Evolutionary conservation across 1,140 invertebrate genomes (phyloP), one percentile per base, ranked within the genome.

Genomic region (Microplitis demolitor): DNA sequence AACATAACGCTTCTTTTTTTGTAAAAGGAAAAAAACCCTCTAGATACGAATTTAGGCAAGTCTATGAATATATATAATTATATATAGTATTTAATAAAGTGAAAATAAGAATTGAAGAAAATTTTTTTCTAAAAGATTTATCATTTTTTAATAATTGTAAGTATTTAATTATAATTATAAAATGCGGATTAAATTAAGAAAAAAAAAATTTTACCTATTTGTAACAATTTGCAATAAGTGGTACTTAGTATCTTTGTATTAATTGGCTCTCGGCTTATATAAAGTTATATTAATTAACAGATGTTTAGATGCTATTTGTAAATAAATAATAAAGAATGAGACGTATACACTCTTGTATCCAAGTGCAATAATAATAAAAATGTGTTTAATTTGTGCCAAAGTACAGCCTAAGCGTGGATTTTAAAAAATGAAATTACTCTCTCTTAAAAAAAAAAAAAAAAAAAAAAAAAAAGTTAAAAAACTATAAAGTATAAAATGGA

Each of bases 301-400:
- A 51, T 79, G 79, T 72, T 74, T 76, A 78, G 75, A 78, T 61
- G 64, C 73, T 79, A 81, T 77, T 81, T 82, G 80, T 82, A 82
- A 79, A 82, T 82, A 82, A 81, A 13, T 33, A 78, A 31, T 69
- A n/a, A 50, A 64, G 62, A 69, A 63, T 54, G 68, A 81, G 76
- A 80, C 76, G 77, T 80, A 72, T 72, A 67, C 76, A 80, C 74
- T 80, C 76, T 76, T 80, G 80, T 82, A 82, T 82, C 69, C 79
- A 82, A 82, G 81, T 82, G 81, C 81, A 82, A 82, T 82, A 82
- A 82, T 82, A 79, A 82, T 78, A 81, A 51, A 63, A 39, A 50
- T 81, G 78, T 82, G 80, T 82, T 80, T 80, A 78, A 82, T 82
- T 80, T 81, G 81, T 82, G 81, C 81, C 81, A 82, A 82, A 82